Base-by-base conservation (phyloP, 2,113 vertebrate species). In the Actinemys pallida region DNA sequence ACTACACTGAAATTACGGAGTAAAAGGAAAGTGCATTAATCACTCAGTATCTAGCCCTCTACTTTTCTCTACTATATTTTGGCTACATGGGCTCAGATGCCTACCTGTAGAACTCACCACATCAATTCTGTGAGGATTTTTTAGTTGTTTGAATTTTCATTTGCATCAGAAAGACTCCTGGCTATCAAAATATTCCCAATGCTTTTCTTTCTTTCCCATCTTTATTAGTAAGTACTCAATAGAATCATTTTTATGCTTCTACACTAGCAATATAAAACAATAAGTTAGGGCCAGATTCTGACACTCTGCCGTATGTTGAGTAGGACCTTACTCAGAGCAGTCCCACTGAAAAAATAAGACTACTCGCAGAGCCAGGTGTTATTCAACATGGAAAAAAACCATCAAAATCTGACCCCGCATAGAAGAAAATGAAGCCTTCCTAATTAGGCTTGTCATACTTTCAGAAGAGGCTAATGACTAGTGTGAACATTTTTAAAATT, bases 241-340 rank as follows among this genome's bases (percentile, higher is more conserved):
- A 91, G 47, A 93, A 59, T 11, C 35, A 57, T 24, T 57, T 56
- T 83, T 88, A 53, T 35, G 39, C 85, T 75, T 82, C 72, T 89
- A 47, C 39, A 89, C 31, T 29, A 92, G 35, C 75, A 78, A 47
- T 78, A 78, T 27, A 47, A 47, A 78, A 47, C 22, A 78, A 47
- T 27, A 47, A 27, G 45, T 27, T 27, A 27, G 24, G 65, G 17
- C 90, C 79, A 90, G 93, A 93, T 86, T 92, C 78, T 80, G 79
- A 81, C 89, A 95, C 92, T 50, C 94, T 90, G 57, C 84, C 39
- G 92, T 93, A 90, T 83, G 90, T 90, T 76, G 31, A 31, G 76
- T 11, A 25, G 65, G 52, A 94, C 83, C 88, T 84, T 91, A 86
- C 6, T 78, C 75, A 6, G 24, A 78, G 42, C 27, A 27, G 11